These are phyloP conservation scores for Temnothorax nylanderi DNA, from an alignment of 1,140 invertebrate genomes.

Conservation along the genomic window DNA sequence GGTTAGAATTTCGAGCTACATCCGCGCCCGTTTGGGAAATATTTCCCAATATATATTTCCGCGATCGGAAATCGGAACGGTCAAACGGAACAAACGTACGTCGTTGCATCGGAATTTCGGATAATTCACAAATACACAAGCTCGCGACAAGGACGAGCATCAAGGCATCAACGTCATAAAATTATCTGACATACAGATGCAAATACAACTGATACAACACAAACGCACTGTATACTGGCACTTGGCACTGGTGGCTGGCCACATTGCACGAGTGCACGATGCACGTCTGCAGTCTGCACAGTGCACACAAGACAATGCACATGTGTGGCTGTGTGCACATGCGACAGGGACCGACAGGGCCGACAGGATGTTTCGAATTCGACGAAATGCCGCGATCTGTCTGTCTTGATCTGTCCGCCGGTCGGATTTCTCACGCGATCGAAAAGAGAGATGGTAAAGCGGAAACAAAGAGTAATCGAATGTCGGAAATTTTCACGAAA, in stretches of 20 bases:
- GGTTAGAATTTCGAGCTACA: too few relatives aligned
- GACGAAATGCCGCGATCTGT: not conserved
- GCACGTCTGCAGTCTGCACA: too few relatives aligned
- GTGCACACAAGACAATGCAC: too few relatives aligned
- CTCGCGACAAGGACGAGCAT: not conserved
- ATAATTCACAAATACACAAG: not conserved
- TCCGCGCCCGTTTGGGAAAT: too few relatives aligned
- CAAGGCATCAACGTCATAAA: constrained; percentile 51
- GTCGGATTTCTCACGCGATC: not conserved
- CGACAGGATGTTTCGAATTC: too few relatives aligned
- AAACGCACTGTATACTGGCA: too few relatives aligned
- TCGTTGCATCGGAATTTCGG: not conserved
- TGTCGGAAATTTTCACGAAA: constrained; percentile 43
- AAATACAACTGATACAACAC: not conserved
- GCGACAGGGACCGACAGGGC: too few relatives aligned
- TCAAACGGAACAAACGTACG: not conserved
- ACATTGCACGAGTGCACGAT: too few relatives aligned
- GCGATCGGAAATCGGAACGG: too few relatives aligned
- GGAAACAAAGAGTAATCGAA: not conserved
- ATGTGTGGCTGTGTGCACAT: too few relatives aligned
- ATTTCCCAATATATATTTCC: too few relatives aligned
- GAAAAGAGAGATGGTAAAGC: not conserved
- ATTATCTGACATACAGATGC: constrained; percentile 40
- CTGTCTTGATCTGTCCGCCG: not conserved
- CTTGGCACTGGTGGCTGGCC: too few relatives aligned